Conservation (phyloP, 1,140 invertebrate species). For the Pseudobourletiella spinata region DNA sequence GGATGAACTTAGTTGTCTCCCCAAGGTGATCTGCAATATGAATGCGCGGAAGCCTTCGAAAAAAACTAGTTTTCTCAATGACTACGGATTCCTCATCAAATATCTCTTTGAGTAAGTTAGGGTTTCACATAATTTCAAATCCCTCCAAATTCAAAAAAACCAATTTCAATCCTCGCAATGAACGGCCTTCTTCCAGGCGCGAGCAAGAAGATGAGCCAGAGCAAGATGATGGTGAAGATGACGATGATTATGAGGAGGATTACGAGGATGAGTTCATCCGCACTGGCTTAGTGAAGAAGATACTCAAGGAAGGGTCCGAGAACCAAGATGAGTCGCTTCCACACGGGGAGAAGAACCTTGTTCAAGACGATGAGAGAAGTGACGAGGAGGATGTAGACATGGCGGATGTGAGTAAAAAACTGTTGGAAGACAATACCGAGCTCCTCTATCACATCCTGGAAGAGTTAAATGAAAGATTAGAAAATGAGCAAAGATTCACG, state of each 20-base stretch:
- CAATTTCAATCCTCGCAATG: no score
- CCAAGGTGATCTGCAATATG: slow-evolving; percentile 25
- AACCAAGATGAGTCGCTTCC: not conserved
- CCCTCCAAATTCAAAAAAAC: not conserved
- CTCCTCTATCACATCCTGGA: no score
- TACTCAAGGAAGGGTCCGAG: not conserved
- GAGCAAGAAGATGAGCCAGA: not conserved
- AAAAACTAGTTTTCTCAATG: slow-evolving; percentile 27
- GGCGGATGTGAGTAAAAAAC: slow-evolving; percentile 20
- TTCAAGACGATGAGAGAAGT: no score
- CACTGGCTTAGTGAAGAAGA: not conserved
- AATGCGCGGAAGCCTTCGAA: slow-evolving; percentile 15
- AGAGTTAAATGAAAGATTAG: no score
- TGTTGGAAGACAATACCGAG: no score
- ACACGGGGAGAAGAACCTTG: not conserved
- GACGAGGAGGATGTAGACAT: no score
- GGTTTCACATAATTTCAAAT: no score
- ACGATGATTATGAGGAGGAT: not conserved
- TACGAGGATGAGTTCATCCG: not conserved
- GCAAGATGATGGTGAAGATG: slow-evolving; percentile 10
- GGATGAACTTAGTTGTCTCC: slow-evolving; percentile 29
- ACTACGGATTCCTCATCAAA: slow-evolving; percentile 28
- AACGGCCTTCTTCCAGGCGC: not conserved
- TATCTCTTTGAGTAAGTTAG: slow-evolving; percentile 27
- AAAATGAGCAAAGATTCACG: no score